These are phyloP conservation scores for Teinopalpus imperialis DNA, from an alignment of 2,888 invertebrate genomes.

Conservation along the genomic window DNA sequence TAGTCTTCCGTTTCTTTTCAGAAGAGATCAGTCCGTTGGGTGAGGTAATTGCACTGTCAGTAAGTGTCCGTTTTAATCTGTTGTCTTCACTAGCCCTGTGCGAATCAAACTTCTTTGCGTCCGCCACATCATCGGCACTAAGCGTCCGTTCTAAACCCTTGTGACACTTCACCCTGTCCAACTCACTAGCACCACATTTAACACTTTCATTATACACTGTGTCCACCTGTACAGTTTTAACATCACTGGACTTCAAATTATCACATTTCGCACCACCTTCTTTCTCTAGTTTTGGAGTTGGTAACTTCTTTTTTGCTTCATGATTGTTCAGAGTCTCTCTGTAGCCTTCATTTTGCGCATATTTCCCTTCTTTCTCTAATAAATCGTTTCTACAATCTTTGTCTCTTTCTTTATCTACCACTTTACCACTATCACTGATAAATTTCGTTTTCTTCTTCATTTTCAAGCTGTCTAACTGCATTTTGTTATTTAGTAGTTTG, in stretches of 20 bases:
- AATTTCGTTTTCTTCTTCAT: constrained; percentile 70
- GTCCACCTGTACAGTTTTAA: constrained; percentile 62
- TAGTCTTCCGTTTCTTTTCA: constrained; percentile 85
- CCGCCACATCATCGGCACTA: constrained; percentile 48
- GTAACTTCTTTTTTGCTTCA: constrained; percentile 73
- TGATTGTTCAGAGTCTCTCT: constrained; percentile 72
- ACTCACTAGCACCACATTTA: constrained; percentile 66
- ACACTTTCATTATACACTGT: constrained; percentile 54
- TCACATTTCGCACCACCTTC: constrained; percentile 67
- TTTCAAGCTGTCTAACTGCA: constrained; percentile 61
- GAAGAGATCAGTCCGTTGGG: constrained; percentile 83
- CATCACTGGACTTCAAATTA: constrained; percentile 59
- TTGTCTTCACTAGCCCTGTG: constrained; percentile 36
- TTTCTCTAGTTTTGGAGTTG: constrained; percentile 58
- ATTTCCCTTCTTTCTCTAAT: constrained; percentile 78
- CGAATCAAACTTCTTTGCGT: constrained; percentile 33
- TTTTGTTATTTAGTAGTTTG: constrained; percentile 61
- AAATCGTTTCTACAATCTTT: constrained; percentile 83
- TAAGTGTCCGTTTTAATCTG: constrained; percentile 72
- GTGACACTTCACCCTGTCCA: constrained; percentile 65
- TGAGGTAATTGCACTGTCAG: constrained; percentile 68
- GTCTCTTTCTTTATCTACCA: constrained; percentile 60
- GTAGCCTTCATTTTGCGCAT: constrained; percentile 76
- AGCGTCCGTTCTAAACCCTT: constrained; percentile 67
- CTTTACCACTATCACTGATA: constrained; percentile 53